These are phyloP conservation scores for Axinella damicornis DNA, from an alignment of 37 sponge, comb jelly and placozoan genomes.

Conservation along the genomic window DNA sequence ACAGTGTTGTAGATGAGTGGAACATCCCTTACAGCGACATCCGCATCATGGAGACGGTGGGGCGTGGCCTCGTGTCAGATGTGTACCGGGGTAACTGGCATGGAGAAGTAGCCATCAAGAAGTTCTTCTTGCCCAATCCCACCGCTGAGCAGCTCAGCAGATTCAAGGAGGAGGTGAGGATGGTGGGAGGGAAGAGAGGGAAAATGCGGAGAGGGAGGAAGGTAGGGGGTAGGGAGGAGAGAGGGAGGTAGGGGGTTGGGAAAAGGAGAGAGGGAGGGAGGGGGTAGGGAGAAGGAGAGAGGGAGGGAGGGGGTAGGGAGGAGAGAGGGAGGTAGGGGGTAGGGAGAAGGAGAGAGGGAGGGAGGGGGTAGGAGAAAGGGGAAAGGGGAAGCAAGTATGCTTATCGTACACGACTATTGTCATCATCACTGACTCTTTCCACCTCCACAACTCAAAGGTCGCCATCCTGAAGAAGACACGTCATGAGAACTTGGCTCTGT, in stretches of 20 bases:
- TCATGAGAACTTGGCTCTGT: slow-evolving; percentile 87
- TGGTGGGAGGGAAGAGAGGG: too few species aligned
- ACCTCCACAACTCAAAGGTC: background rate
- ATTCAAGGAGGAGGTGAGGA: slow-evolving; percentile 83
- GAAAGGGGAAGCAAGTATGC: background rate
- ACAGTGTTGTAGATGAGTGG: slow-evolving; percentile 90
- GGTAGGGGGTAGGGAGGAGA: background rate
- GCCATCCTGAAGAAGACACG: slow-evolving; percentile 77
- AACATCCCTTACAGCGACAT: slow-evolving; percentile 87
- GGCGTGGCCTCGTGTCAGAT: slow-evolving; percentile 47
- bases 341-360: background rate
- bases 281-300: background rate
- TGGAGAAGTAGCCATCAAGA: slow-evolving; percentile 92
- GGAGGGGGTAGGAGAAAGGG: background rate
- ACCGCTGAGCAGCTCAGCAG: slow-evolving; percentile 73
- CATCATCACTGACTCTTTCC: too few species aligned
- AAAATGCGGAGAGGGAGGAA: background rate
- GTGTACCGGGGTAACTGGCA: slow-evolving; percentile 93
- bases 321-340: background rate
- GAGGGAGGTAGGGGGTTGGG: background rate
- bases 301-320: background rate
- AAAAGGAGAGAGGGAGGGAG: background rate
- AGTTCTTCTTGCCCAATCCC: slow-evolving; percentile 73
- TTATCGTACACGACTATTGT: background rate
- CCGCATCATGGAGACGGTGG: slow-evolving; percentile 48